phyloP scores from a whole-genome alignment of 53 echinoderm and acorn worm species.

The Hippasteria phrygiana region DNA sequence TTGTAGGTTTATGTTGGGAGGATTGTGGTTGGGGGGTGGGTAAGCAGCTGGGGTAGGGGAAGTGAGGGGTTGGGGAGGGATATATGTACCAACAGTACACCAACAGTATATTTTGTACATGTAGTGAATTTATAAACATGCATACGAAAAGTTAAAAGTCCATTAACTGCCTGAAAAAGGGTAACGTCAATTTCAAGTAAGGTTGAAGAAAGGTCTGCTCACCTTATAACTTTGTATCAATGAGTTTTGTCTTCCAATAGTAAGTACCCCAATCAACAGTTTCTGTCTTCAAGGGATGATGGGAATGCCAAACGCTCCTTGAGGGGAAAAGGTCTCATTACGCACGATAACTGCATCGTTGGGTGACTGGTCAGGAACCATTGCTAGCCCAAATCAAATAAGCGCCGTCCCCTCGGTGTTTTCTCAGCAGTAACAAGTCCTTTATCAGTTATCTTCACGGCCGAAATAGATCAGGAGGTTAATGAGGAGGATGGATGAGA shows the following conservation, averaged over 20 bases:
- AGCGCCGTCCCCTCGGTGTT: slow-evolving; percentile 41
- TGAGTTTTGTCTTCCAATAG: not conserved
- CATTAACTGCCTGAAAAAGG: not conserved
- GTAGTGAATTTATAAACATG: not conserved
- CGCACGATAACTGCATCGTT: slow-evolving; percentile 55
- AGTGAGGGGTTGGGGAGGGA: no score
- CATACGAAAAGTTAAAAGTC: not conserved
- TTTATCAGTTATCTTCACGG: slow-evolving; percentile 38
- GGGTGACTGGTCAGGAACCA: slow-evolving; percentile 61
- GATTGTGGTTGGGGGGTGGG: no score
- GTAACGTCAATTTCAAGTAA: no score
- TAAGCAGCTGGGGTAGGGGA: no score
- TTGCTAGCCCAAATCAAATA: slow-evolving; percentile 49
- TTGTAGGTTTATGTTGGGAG: no score
- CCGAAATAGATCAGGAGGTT: slow-evolving; percentile 56
- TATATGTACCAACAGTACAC: no score
- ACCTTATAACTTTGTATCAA: not conserved
- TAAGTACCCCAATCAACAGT: slow-evolving; percentile 5
- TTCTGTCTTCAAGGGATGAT: not conserved
- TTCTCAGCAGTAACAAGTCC: not conserved
- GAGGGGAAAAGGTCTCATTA: slow-evolving; percentile 49
- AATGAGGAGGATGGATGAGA: slow-evolving; percentile 14
- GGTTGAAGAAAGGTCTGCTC: not conserved
- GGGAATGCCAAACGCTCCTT: slow-evolving; percentile 25
- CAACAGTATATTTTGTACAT: no score